These are phyloP conservation scores for Ctenicera cuprea DNA, from an alignment of 2,888 invertebrate species.

Conservation along the genomic window DNA sequence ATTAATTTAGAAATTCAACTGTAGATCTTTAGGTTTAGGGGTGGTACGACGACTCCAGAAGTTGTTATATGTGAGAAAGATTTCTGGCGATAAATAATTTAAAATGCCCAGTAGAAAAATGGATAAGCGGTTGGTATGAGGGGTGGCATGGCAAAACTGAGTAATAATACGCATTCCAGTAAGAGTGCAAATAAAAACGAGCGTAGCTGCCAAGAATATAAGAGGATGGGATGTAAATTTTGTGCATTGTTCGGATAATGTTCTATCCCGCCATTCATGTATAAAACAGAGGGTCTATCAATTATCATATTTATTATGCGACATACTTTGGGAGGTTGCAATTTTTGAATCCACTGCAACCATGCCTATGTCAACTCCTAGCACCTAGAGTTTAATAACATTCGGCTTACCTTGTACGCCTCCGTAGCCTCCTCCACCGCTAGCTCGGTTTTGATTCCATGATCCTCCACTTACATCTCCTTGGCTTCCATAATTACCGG, in stretches of 20 bases:
- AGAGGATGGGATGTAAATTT: no score
- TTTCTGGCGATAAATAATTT: no score
- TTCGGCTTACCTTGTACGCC: slow-evolving; percentile 35
- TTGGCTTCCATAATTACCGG: slow-evolving; percentile 58
- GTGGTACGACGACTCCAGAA: no score
- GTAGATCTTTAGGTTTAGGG: no score
- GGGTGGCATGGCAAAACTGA: no score
- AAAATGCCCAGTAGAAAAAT: no score
- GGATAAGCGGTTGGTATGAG: no score
- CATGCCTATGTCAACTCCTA: slow-evolving; percentile 69
- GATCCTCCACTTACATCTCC: slow-evolving; percentile 55
- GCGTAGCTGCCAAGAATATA: no score
- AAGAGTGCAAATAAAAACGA: no score
- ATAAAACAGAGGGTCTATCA: slow-evolving; percentile 69
- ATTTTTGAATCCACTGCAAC: slow-evolving; percentile 60
- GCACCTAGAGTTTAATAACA: not conserved
- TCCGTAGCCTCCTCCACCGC: slow-evolving; percentile 56
- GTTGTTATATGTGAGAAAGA: no score
- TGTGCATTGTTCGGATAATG: slow-evolving; percentile 63
- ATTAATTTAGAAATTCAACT: no score
- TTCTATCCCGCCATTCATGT: slow-evolving; percentile 68
- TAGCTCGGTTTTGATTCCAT: slow-evolving; percentile 62
- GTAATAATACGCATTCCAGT: no score
- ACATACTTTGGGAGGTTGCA: slow-evolving; percentile 67
- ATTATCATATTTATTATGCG: slow-evolving; percentile 65